phyloP scores from a whole-genome alignment of 2,888 invertebrate species.

The Gryllus longicercus region DNA sequence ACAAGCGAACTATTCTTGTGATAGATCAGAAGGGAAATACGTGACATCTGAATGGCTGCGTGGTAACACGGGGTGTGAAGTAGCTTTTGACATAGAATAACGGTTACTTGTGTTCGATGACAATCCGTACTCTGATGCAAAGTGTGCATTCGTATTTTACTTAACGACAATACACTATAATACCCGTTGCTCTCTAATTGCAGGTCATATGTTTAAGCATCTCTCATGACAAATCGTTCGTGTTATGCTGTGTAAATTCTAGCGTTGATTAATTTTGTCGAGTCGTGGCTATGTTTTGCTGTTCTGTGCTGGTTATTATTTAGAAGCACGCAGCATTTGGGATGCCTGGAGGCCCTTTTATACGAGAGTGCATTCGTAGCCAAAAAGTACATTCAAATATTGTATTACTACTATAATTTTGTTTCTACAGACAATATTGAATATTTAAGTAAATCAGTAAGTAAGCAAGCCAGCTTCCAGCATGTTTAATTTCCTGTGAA shows the following conservation, averaged over 20 bases:
- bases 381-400: not conserved
- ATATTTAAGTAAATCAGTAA: not conserved
- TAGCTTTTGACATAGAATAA: not conserved
- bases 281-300: not conserved
- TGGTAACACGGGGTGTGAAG: not conserved
- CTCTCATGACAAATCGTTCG: not conserved
- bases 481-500: not conserved
- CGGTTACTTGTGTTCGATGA: not conserved
- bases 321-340: not conserved
- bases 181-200: not conserved
- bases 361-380: not conserved
- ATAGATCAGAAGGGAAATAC: too few species aligned
- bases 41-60: not conserved
- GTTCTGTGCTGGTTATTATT: not conserved
- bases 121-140: not conserved
- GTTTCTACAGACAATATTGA: not conserved
- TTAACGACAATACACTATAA: not conserved
- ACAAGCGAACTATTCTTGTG: too few species aligned
- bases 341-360: not conserved
- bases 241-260: too few species aligned
- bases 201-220: not conserved
- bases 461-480: not conserved
- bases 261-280: too few species aligned
- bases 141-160: not conserved
- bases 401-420: slow-evolving; percentile 1